Evolutionary conservation across 1,140 invertebrate species (phyloP).

Genomic region (Brachionus manjavacas): DNA sequence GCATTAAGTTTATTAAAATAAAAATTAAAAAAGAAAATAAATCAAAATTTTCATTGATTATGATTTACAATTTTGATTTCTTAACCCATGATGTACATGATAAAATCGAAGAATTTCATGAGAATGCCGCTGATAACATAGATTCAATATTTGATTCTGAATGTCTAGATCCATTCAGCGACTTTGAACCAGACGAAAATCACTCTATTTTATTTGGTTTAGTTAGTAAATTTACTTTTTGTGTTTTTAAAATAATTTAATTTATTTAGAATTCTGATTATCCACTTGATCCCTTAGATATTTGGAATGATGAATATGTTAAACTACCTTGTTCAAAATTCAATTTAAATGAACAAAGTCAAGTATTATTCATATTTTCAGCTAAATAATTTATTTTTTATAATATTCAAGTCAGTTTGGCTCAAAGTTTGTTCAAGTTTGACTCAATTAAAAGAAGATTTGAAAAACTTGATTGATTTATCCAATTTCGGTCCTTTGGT

Average conservation of each 20-base stretch:
- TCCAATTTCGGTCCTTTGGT: background rate
- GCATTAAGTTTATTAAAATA: background rate
- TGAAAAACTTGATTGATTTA: background rate
- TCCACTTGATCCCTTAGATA: background rate
- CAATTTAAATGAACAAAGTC: background rate
- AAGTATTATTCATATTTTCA: background rate
- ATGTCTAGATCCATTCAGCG: background rate
- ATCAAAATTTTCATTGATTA: background rate
- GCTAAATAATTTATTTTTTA: background rate
- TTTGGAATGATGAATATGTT: background rate
- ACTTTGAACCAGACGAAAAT: background rate
- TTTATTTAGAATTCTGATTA: background rate
- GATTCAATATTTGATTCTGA: background rate
- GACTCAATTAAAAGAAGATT: background rate
- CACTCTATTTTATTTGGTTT: background rate
- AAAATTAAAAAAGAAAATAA: background rate
- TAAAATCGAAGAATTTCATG: background rate
- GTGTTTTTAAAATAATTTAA: background rate
- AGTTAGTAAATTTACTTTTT: too few species aligned
- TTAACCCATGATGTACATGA: background rate
- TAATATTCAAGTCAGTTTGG: background rate
- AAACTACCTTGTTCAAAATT: background rate
- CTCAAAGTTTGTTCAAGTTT: background rate
- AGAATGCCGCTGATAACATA: background rate
- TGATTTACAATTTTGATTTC: background rate